Percentiles rank a stretch among this genome's conserved stretches.
These are phyloP conservation scores for Thunnus maccoyii DNA, from an alignment of 2,113 vertebrate genomes.

Conservation along the genomic window DNA sequence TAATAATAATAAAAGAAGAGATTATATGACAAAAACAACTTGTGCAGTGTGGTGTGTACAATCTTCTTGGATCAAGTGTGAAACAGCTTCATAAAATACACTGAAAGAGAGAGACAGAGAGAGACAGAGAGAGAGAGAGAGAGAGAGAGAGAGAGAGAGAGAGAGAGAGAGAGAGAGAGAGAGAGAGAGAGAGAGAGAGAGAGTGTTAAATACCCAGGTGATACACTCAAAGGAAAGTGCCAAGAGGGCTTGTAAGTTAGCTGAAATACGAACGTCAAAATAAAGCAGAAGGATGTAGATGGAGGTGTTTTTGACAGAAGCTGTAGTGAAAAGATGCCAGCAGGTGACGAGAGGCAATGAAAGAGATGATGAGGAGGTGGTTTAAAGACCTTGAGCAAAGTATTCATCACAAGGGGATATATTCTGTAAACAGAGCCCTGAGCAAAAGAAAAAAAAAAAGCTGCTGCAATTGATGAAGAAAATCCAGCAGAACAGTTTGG, in stretches of 20 bases:
- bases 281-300: constrained; percentile 19
- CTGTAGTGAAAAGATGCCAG: constrained; percentile 13
- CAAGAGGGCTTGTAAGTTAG: constrained; percentile 29
- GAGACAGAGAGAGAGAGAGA: not conserved
- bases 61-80: too few relatives aligned
- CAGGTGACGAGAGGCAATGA: constrained; percentile 1
- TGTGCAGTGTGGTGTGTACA: too few relatives aligned
- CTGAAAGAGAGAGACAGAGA: too few relatives aligned
- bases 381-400: constrained; percentile 47
- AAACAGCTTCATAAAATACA: too few relatives aligned
- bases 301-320: constrained; percentile 35
- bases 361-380: not conserved
- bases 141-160: not conserved
- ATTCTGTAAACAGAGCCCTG: constrained; percentile 16
- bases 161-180: not conserved
- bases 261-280: constrained; percentile 37
- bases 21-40: too few relatives aligned
- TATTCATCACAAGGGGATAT: constrained; percentile 18
- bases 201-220: constrained; percentile 32
- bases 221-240: constrained; percentile 17
- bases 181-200: not conserved
- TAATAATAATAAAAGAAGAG: too few relatives aligned
- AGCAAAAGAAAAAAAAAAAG: not conserved
- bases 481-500: not conserved
- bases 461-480: not conserved